Percentiles rank a stretch among this genome's conserved stretches.
These are phyloP conservation scores for Ellobius talpinus DNA, from an alignment of 2,113 vertebrate species.

Conservation along the genomic window DNA sequence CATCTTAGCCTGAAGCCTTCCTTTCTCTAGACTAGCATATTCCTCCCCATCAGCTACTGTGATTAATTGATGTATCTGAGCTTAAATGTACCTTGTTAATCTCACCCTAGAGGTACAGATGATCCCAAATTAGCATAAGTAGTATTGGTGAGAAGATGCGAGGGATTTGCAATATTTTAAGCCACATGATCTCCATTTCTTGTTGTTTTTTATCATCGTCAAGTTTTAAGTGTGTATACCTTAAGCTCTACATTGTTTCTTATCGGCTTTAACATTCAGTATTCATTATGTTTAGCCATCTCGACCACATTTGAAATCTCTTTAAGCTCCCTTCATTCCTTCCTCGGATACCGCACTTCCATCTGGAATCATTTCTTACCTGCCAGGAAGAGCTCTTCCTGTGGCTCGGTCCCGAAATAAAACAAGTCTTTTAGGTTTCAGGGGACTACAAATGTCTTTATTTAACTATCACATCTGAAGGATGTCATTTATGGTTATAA, in stretches of 20 bases:
- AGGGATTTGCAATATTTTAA: not conserved
- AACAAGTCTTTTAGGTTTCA: not conserved
- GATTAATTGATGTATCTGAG: not conserved
- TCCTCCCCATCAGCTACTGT: not conserved
- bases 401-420: not conserved
- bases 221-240: constrained; percentile 10
- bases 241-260: not conserved
- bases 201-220: not conserved
- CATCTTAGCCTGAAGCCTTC: not conserved
- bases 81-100: not conserved
- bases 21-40: not conserved
- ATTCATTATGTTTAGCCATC: not conserved
- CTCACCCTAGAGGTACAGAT: not conserved
- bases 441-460: not conserved
- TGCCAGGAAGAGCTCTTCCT: not conserved
- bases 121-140: not conserved
- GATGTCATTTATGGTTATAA: not conserved
- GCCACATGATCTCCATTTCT: not conserved
- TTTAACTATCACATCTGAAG: not conserved
- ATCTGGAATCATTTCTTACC: not conserved
- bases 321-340: not conserved
- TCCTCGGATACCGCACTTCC: not conserved
- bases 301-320: not conserved
- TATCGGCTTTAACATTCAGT: not conserved
- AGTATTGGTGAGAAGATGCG: not conserved